Base-by-base conservation (phyloP, 2,113 vertebrate genomes). In the Vulpes lagopus region DNA sequence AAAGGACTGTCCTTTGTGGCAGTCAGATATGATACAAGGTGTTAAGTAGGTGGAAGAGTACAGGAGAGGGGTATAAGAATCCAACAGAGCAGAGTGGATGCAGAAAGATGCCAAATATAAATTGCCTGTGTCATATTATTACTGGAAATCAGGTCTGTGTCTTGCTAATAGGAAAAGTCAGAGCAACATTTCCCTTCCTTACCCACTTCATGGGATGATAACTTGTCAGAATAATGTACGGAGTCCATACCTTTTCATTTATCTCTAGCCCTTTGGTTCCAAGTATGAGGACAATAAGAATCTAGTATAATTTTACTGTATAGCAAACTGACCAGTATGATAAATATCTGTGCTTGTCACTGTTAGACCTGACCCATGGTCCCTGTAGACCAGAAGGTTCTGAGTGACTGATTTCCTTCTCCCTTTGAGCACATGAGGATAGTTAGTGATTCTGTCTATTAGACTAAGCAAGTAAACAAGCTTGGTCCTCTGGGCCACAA, bases 401-500 rank as follows among this genome's bases (percentile, higher is more conserved):
- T 98, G 60, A 97, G 96, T 98, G 98, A 98, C 96, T 98, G 98
- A 97, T 91, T 98, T 98, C 83, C 94, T 49, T 97, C 60, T 98
- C 97, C 57, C 88, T 83, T 23, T 97, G 95, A 81, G 96, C 93
- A 95, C 76, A 3, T 94, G 98, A 92, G 97, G 38, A 14, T 98
- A 98, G 97, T 98, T 98, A 98, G 98, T 95, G 96, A 98, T 98
- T 98, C 98, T 97, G 96, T 98, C 98, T 94, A 98, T 98, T 98
- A 98, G 97, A 96, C 97, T 96, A 97, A 96, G 86, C 98, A 98
- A 98, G 98, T 98, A 98, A 98, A 98, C 98, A 98, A 91, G 90
- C 76, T 55, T 80, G 93, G 97, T 86, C 98, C 98, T 98, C 64
- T 82, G 98, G 98, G 98, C 98, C 73, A 0, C 95, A 90, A 74